These are phyloP conservation scores for Pararge aegeria DNA, from an alignment of 1,140 invertebrate genomes.

Conservation along the genomic window DNA sequence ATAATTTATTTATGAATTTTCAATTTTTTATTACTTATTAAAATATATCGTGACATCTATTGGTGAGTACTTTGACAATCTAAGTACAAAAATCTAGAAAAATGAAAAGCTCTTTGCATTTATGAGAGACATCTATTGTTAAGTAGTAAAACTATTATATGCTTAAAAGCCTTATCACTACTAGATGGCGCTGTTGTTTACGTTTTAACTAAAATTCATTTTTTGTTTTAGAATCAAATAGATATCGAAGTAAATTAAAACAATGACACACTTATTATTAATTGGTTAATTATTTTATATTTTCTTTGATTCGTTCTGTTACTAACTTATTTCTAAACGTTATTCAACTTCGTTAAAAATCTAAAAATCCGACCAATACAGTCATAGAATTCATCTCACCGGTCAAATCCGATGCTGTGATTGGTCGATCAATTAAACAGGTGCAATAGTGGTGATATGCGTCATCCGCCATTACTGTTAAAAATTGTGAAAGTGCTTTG, in stretches of 20 bases:
- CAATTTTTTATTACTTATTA: too few relatives aligned
- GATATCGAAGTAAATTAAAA: too few relatives aligned
- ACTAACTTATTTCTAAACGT: slow-evolving; percentile 13
- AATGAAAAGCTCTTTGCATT: too few relatives aligned
- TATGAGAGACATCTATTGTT: background rate
- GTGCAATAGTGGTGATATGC: slow-evolving; percentile 52
- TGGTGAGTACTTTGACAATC: too few relatives aligned
- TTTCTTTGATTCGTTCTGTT: background rate
- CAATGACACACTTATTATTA: too few relatives aligned
- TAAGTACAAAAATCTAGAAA: too few relatives aligned
- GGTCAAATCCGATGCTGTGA: slow-evolving; percentile 56
- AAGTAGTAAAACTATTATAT: background rate
- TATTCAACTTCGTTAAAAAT: slow-evolving; percentile 49
- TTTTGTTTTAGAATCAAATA: too few relatives aligned
- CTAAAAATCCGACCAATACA: slow-evolving; percentile 59
- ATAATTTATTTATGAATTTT: too few relatives aligned
- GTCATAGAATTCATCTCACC: slow-evolving; percentile 59
- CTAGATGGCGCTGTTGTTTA: background rate
- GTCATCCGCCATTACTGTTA: slow-evolving; percentile 75
- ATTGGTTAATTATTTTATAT: too few relatives aligned
- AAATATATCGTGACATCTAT: too few relatives aligned
- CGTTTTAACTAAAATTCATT: too few relatives aligned
- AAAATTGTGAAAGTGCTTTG: slow-evolving; percentile 45
- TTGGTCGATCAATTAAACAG: slow-evolving; percentile 63
- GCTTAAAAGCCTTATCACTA: too few relatives aligned